These are phyloP conservation scores for Andricus quercusramuli DNA, from an alignment of 2,888 invertebrate species.

Conservation along the genomic window DNA sequence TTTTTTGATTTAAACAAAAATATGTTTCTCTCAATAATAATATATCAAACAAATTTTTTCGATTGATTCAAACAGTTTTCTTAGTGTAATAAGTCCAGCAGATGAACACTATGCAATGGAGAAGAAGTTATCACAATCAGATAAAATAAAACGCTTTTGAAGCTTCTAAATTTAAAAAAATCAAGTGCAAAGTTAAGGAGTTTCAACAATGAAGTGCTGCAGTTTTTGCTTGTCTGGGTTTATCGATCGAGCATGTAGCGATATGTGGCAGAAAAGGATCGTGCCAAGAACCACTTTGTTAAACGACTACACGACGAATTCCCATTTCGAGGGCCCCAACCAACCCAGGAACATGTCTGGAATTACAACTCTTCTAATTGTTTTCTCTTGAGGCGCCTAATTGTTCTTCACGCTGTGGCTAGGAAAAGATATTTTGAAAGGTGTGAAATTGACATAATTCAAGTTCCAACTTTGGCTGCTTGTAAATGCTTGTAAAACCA, in stretches of 20 bases:
- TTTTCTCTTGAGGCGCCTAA: conserved; percentile 45
- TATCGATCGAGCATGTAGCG: conserved; percentile 44
- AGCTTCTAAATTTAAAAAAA: too few relatives aligned
- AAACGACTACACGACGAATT: conserved; percentile 53
- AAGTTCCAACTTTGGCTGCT: neutral
- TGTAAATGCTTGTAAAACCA: neutral
- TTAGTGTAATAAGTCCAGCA: too few relatives aligned
- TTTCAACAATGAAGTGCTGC: neutral
- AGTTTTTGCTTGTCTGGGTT: neutral
- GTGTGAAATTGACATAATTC: neutral
- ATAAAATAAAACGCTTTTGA: too few relatives aligned
- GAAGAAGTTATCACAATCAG: too few relatives aligned
- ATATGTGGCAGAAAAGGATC: conserved; percentile 45
- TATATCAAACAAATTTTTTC: too few relatives aligned
- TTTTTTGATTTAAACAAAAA: too few relatives aligned
- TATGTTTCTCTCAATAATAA: too few relatives aligned
- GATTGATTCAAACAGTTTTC: too few relatives aligned
- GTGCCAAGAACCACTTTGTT: conserved; percentile 53
- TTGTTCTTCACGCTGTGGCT: conserved; percentile 49
- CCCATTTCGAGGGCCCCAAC: conserved; percentile 51
- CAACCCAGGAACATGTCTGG: conserved; percentile 46
- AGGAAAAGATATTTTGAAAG: conserved; percentile 10
- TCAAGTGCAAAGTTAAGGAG: neutral
- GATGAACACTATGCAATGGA: too few relatives aligned
- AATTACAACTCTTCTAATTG: conserved; percentile 49